phyloP scores from a whole-genome alignment of 2,888 invertebrate species.

The Philopedon plagiatum region DNA sequence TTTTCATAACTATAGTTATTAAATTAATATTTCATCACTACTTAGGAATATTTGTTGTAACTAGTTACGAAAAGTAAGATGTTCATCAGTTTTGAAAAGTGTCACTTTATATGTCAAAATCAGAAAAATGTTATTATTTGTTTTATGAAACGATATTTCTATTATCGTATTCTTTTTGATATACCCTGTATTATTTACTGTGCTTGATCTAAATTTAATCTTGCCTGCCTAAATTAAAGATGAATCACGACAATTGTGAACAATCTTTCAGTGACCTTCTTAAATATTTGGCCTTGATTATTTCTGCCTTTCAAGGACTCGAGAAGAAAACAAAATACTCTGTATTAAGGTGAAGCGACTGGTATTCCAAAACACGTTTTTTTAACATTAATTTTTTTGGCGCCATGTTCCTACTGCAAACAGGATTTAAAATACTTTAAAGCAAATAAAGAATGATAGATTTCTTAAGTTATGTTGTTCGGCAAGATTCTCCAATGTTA shows the following conservation, averaged over 20 bases:
- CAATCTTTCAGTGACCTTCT: constrained; percentile 23
- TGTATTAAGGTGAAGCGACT: not conserved
- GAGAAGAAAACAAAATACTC: constrained; percentile 1
- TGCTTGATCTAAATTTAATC: constrained; percentile 14
- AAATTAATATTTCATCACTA: too few relatives aligned
- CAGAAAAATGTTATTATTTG: too few relatives aligned
- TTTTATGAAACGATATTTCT: too few relatives aligned
- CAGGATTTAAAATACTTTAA: not conserved
- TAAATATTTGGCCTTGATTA: constrained; percentile 32
- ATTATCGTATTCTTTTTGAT: not conserved
- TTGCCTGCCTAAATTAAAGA: constrained; percentile 10
- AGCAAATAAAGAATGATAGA: too few relatives aligned
- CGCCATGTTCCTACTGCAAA: not conserved
- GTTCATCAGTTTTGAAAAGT: too few relatives aligned
- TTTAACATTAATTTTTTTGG: not conserved
- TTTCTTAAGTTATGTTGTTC: too few relatives aligned
- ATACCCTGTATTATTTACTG: constrained; percentile 4
- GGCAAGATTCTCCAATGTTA: too few relatives aligned
- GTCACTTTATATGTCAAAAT: too few relatives aligned
- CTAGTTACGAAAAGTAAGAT: too few relatives aligned
- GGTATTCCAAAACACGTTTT: constrained; percentile 4
- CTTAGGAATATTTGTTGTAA: too few relatives aligned
- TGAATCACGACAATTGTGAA: not conserved
- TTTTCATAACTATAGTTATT: too few relatives aligned
- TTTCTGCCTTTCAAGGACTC: constrained; percentile 25